Percentiles rank a stretch among this genome's conserved stretches.
Conservation (phyloP, 2,797 vertebrate species). For the Thalassophryne amazonica region DNA sequence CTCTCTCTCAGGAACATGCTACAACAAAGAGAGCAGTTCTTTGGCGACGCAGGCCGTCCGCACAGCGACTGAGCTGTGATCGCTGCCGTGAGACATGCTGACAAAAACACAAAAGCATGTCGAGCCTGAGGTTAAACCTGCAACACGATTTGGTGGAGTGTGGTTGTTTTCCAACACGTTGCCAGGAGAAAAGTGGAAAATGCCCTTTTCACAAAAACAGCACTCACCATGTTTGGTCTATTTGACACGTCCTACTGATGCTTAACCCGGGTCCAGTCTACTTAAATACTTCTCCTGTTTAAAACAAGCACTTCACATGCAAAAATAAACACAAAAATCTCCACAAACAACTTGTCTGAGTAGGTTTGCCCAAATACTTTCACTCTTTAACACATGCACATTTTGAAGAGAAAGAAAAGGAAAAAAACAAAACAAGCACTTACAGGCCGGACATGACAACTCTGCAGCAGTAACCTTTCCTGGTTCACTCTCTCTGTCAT, state of each 20-base stretch:
- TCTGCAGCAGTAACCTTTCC: constrained; percentile 47
- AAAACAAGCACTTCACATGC: neutral
- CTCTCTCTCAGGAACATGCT: constrained; percentile 8
- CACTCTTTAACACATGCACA: constrained; percentile 1
- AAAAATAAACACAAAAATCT: neutral
- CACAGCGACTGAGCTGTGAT: constrained; percentile 13
- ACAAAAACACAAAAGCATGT: constrained; percentile 4
- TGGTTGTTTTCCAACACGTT: neutral
- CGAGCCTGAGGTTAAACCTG: neutral
- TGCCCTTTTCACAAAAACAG: neutral
- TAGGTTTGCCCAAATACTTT: constrained; percentile 1
- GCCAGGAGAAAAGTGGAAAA: neutral
- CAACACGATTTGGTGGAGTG: neutral
- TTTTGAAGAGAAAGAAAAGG: constrained; percentile 6
- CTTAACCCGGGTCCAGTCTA: neutral
- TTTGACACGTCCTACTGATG: no score
- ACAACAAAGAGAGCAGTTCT: constrained; percentile 13
- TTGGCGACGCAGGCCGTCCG: constrained; percentile 17
- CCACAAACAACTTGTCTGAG: neutral
- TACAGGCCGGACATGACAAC: constrained; percentile 57
- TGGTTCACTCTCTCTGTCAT: constrained; percentile 65
- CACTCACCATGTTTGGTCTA: no score
- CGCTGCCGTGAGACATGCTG: constrained; percentile 9
- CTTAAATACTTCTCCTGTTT: constrained; percentile 5
- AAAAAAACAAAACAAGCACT: constrained; percentile 47